These are phyloP conservation scores for Thaleichthys pacificus DNA, from an alignment of 2,797 vertebrate species.

Conservation along the genomic window DNA sequence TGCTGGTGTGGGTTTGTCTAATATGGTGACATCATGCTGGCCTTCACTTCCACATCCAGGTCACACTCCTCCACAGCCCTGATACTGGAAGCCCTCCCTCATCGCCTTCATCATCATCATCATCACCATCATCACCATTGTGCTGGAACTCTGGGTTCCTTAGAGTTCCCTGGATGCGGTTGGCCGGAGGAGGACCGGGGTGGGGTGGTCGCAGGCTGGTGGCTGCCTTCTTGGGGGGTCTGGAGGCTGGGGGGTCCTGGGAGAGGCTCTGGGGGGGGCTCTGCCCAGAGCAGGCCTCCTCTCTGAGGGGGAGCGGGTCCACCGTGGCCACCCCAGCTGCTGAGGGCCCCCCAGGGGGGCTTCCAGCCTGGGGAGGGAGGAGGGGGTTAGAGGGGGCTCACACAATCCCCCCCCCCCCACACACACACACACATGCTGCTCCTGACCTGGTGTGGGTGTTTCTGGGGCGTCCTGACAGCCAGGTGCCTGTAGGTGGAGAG, in stretches of 20 bases:
- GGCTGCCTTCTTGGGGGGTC: slow-evolving; percentile 18
- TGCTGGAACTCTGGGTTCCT: slow-evolving; percentile 86
- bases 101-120: too few relatives aligned
- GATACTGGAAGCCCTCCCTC: too few relatives aligned
- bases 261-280: slow-evolving; percentile 19
- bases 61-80: too few relatives aligned
- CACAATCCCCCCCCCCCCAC: not conserved
- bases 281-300: slow-evolving; percentile 56
- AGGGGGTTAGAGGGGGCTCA: not conserved
- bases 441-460: slow-evolving; percentile 1
- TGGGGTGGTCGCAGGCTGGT: slow-evolving; percentile 15
- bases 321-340: slow-evolving; percentile 78
- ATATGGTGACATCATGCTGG: too few relatives aligned
- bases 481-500: slow-evolving; percentile 49
- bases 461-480: slow-evolving; percentile 12
- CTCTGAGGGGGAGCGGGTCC: slow-evolving; percentile 79
- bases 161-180: slow-evolving; percentile 79
- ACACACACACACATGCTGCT: slow-evolving; percentile 28
- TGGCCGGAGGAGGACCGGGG: slow-evolving; percentile 57
- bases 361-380: slow-evolving; percentile 31
- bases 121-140: slow-evolving; percentile 63
- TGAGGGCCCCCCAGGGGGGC: slow-evolving; percentile 42
- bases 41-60: too few relatives aligned
- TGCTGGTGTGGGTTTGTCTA: too few relatives aligned
- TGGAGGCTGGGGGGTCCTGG: slow-evolving; percentile 15